Base-by-base conservation (phyloP, 1,140 invertebrate genomes). In the Cydia pomonella region DNA sequence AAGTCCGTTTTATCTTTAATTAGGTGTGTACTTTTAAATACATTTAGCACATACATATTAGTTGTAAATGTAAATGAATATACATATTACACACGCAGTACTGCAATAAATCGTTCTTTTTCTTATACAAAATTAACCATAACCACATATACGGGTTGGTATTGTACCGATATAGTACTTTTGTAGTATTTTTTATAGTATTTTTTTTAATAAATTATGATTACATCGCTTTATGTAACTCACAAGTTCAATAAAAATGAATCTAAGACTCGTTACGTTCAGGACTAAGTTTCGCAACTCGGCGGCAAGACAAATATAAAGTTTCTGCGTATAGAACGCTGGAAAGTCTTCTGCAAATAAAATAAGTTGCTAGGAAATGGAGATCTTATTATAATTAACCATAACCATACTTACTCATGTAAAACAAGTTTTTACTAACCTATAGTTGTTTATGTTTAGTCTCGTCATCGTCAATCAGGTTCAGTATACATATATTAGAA, bases 301-400 rank as follows among this genome's bases (percentile, higher is more conserved):
- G 16, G 47, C 47, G 47, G 53, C n/a, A 59, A 59, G 53, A 59
- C n/a, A 59, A 59, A 59, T 59, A 59, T 23, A 23, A 59, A 59
- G 53, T 59, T 59, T 6, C 53, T 23, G 18, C n/a, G n/a, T 59
- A 21, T 18, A 59, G 9, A 59, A 59, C 53, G 7, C 16, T n/a
- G 53, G 53, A 59, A 50, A 50, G 9, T 59, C 18, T 59, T 21
- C 5, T n/a, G 53, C 18, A 59, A 59, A 59, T 59, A 2, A 21
- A 59, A 23, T 59, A 59, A 50, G 47, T 50, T 50, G 7, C 18
- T 18, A 59, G 18, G 53, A 4, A 59, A 59, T 59, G 23, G 7
- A 59, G 18, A 23, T 10, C 10, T 21, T 59, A 59, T 4, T 59
- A 21, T 50, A 50, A 50, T 50, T 50, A n/a, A 18, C 47, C 47